Percentiles rank a stretch among this genome's conserved stretches.
Conservation (phyloP, 2,888 invertebrate genomes). For the Pandemis corylana region DNA sequence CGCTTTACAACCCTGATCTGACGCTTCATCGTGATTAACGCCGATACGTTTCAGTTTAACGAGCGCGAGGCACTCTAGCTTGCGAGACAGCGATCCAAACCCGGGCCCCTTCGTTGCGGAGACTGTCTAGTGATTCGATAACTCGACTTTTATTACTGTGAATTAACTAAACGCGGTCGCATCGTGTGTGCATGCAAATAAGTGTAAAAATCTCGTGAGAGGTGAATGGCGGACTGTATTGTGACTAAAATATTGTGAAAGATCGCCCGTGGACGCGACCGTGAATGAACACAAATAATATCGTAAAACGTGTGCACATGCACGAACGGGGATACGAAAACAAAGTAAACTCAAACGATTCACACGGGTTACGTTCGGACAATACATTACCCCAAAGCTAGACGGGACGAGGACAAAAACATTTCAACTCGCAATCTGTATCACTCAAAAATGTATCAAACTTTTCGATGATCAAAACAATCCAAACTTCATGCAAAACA, state of each 20-base stretch:
- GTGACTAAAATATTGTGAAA: conserved; percentile 43
- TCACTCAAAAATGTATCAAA: conserved; percentile 48
- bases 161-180: conserved; percentile 40
- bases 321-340: conserved; percentile 63
- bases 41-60: background rate
- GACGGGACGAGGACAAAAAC: conserved; percentile 60
- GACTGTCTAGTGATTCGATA: background rate
- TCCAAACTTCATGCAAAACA: conserved; percentile 65
- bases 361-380: conserved; percentile 51
- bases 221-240: conserved; percentile 49
- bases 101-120: background rate
- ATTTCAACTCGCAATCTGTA: conserved; percentile 47
- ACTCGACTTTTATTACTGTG: background rate
- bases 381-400: conserved; percentile 58
- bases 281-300: conserved; percentile 37
- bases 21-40: background rate
- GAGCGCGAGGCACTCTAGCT: background rate
- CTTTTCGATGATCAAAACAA: conserved; percentile 51
- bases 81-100: background rate
- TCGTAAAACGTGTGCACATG: conserved; percentile 50
- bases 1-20: background rate
- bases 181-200: conserved; percentile 58
- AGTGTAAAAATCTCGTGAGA: conserved; percentile 46
- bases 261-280: conserved; percentile 44
- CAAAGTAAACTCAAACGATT: conserved; percentile 58